Evolutionary conservation across 2,888 invertebrate species (phyloP), one percentile per base, ranked within the genome.

Genomic region (Nomada hirtipes): DNA sequence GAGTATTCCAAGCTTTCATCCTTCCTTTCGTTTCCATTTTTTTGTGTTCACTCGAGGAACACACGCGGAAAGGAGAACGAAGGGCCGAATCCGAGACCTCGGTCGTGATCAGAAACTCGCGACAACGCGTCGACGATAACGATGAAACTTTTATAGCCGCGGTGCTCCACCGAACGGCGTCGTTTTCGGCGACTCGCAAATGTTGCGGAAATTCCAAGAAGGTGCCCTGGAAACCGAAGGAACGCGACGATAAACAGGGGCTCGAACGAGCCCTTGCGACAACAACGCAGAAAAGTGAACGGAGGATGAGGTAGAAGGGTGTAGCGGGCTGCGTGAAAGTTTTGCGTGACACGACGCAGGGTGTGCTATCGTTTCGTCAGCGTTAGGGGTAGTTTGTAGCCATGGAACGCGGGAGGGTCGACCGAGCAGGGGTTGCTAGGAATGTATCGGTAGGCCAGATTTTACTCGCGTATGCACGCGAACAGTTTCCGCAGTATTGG

Each of bases 371-470:
- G 76, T 74, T 65, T 52, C 60, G 70, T 69, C 44, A 60, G 50
- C 20, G 52, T 36, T 10, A 44, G 57, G 60, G 68, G 59, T 64
- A 4, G 65, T n/a, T 55, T 44, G 47, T 47, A 42, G 44, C 68
- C 57, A 26, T 44, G 68, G 44, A 68, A 68, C 44, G 44, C 18
- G 15, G 61, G 59, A 68, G 85, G 80, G 75, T 82, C 76, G 82
- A 47, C 47, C 59, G 68, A n/a, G 50, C 42, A 70, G 59, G 83
- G 80, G 82, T 73, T 69, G 67, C 60, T 63, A 36, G 77, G 77
- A 55, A 78, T 84, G 74, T 70, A 83, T 84, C 83, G 83, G 60
- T 55, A 59, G 76, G 79, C 70, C 74, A 75, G 83, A 79, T 83
- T 84, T 67, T 26, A 36, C 60, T 50, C 47, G 44, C 71, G 55